A percentile compares a stretch with the other conserved stretches of the same genome.
These are phyloP conservation scores for Lates calcarifer DNA, from an alignment of 2,113 vertebrate genomes.

Conservation along the genomic window DNA sequence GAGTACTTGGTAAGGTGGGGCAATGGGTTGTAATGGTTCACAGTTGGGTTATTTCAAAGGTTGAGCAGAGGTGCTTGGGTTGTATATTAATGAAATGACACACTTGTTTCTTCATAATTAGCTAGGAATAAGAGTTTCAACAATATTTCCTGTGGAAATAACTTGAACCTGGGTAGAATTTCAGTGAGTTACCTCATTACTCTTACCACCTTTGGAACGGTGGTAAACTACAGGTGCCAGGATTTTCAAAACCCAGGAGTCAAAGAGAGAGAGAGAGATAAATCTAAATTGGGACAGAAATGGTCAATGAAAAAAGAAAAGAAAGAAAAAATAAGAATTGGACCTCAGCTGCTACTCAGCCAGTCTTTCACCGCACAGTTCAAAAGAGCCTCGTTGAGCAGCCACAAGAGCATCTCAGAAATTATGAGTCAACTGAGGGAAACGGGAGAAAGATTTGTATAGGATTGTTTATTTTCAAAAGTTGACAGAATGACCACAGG, in stretches of 20 bases:
- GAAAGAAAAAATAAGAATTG: slow-evolving; percentile 82
- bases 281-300: slow-evolving; percentile 84
- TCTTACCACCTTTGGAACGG: slow-evolving; percentile 92
- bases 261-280: slow-evolving; percentile 25
- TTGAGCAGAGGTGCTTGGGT: slow-evolving; percentile 85
- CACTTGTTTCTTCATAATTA: slow-evolving; percentile 91
- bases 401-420: slow-evolving; percentile 35
- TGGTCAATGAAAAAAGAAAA: slow-evolving; percentile 82
- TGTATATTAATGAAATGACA: slow-evolving; percentile 89
- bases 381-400: slow-evolving; percentile 50
- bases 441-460: slow-evolving; percentile 18
- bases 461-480: slow-evolving; percentile 49
- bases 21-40: background rate
- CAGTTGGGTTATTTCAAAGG: slow-evolving; percentile 42
- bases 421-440: background rate
- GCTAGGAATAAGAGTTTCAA: slow-evolving; percentile 86
- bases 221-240: slow-evolving; percentile 74
- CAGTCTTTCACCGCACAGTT: slow-evolving; percentile 79
- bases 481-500: slow-evolving; percentile 24
- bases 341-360: slow-evolving; percentile 81
- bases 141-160: slow-evolving; percentile 99
- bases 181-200: slow-evolving; percentile 96
- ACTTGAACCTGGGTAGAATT: slow-evolving; percentile 94
- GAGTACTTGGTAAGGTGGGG: slow-evolving; percentile 62
- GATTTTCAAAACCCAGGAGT: slow-evolving; percentile 72